Conservation (phyloP, 2,888 invertebrate species). For the Agonopterix alstromeriana region DNA sequence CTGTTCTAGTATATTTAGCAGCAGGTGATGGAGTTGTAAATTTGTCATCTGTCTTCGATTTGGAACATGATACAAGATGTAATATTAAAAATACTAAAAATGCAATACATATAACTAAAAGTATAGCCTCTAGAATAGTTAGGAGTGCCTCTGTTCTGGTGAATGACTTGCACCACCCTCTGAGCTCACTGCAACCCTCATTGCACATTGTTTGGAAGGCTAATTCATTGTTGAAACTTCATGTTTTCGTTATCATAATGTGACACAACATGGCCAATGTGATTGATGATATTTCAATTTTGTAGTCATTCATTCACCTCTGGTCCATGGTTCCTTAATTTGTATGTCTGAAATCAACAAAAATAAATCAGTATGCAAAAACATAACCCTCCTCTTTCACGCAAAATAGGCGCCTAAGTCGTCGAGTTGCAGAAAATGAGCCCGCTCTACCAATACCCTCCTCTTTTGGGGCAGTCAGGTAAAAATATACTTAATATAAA, state of each 20-base stretch:
- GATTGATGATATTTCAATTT: slow-evolving; percentile 16
- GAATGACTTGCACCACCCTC: slow-evolving; percentile 57
- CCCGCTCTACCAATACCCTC: too few species aligned
- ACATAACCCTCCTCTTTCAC: too few species aligned
- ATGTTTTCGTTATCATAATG: slow-evolving; percentile 3
- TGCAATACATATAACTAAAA: slow-evolving; percentile 35
- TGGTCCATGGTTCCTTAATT: too few species aligned
- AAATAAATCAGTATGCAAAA: too few species aligned
- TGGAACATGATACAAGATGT: slow-evolving; percentile 35
- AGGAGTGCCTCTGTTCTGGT: slow-evolving; percentile 44
- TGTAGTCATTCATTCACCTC: too few species aligned
- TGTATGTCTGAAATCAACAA: too few species aligned
- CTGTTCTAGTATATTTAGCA: neutral
- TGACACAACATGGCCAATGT: slow-evolving; percentile 29
- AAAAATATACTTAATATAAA: too few species aligned
- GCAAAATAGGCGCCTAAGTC: too few species aligned
- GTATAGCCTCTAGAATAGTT: slow-evolving; percentile 32
- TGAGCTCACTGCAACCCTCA: slow-evolving; percentile 44
- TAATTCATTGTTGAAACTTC: slow-evolving; percentile 15
- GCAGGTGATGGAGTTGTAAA: neutral
- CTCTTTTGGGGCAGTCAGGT: too few species aligned
- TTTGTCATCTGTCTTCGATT: neutral
- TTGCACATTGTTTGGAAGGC: slow-evolving; percentile 41
- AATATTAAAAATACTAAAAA: slow-evolving; percentile 44
- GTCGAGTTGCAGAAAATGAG: too few species aligned